phyloP scores from a whole-genome alignment of 2,797 vertebrate species.

The Podarcis siculus region DNA sequence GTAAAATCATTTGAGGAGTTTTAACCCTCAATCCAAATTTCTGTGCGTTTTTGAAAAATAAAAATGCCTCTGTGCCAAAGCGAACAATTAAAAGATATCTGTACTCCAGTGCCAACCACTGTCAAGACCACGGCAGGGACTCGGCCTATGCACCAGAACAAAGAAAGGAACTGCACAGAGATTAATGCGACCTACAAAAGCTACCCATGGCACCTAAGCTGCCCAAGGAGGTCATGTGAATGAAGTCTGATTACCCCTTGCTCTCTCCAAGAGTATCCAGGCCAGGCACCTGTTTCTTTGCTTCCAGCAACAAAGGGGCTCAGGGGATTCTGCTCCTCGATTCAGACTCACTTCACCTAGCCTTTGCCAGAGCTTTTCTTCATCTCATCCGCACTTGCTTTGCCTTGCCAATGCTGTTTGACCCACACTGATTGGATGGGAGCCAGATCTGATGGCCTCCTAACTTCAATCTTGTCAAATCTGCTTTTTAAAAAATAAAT shows the following conservation, averaged over 20 bases:
- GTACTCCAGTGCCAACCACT: neutral
- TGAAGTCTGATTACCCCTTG: neutral
- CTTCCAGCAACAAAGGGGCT: neutral
- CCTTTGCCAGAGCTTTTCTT: neutral
- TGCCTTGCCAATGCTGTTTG: neutral
- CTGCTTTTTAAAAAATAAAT: slow-evolving; percentile 28
- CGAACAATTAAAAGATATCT: neutral
- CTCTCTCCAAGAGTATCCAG: neutral
- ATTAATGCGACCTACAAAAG: neutral
- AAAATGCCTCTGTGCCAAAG: neutral
- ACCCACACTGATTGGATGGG: neutral
- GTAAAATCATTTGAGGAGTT: neutral
- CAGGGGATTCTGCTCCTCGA: neutral
- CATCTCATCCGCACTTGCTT: neutral
- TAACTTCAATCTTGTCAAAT: slow-evolving; percentile 36
- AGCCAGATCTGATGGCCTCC: neutral
- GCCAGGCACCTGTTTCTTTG: slow-evolving; percentile 9
- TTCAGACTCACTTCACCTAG: neutral
- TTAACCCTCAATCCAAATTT: neutral
- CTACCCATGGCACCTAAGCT: neutral
- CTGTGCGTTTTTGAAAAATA: neutral
- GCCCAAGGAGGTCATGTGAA: neutral
- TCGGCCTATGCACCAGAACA: neutral
- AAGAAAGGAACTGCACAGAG: neutral
- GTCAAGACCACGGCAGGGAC: neutral